Evolutionary conservation across 2,113 vertebrate genomes (phyloP).

Genomic region (Dendropsophus ebraccatus): DNA sequence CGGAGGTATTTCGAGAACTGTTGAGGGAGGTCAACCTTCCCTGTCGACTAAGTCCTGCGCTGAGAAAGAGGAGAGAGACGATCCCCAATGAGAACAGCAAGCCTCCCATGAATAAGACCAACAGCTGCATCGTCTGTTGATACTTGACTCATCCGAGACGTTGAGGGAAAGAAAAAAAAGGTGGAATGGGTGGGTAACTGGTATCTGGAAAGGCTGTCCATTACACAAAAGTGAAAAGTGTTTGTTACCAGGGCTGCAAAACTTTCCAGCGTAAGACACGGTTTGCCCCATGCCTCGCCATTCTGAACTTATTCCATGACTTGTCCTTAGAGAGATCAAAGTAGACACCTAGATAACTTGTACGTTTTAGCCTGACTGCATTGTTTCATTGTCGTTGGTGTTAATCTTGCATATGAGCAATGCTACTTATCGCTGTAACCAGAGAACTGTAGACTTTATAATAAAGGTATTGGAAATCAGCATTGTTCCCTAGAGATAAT

Average conservation of each 20-base stretch:
- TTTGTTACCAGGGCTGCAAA: background rate
- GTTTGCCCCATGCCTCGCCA: too few relatives aligned
- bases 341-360: background rate
- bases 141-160: background rate
- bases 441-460: background rate
- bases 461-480: background rate
- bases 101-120: constrained; percentile 93
- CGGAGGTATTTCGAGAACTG: constrained; percentile 87
- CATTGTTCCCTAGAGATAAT: background rate
- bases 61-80: constrained; percentile 85
- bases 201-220: background rate
- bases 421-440: background rate
- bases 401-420: background rate
- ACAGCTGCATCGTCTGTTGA: constrained; percentile 87
- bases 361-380: background rate
- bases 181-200: background rate
- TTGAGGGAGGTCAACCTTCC: constrained; percentile 85
- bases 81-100: constrained; percentile 79
- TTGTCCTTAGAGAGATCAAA: background rate
- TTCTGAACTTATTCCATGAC: background rate
- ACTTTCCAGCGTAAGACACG: background rate
- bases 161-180: background rate
- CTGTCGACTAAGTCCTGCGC: constrained; percentile 80
- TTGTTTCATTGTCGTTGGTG: background rate
- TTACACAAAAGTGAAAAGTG: background rate